Evolutionary conservation across 2,113 vertebrate genomes (phyloP), one percentile per base, ranked within the genome.

Genomic region (Stegostoma tigrinum): DNA sequence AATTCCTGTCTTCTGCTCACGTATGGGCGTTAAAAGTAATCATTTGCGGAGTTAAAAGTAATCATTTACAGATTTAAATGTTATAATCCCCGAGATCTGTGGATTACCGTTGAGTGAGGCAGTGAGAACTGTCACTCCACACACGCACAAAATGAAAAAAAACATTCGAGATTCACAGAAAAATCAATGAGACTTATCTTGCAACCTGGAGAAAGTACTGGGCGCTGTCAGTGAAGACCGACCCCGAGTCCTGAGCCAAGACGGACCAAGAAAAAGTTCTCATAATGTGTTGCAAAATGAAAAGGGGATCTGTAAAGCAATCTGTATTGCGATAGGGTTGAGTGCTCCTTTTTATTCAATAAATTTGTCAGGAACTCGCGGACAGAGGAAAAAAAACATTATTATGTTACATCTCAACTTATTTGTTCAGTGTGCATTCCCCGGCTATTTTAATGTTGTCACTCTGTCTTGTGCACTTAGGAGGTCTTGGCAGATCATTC

Each of bases 401-500:
- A 94, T 90, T 75, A 30, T 83, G 66, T 75, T 95, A 72, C 42
- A 83, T 94, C 68, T 96, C 96, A 95, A 95, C 96, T 96, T 90
- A 96, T 96, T 95, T 78, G 70, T 95, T 96, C 96, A 96, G 66
- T 52, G 87, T 75, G 87, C 45, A 89, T 70, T 93, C 90, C 48
- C n/a, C 17, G 68, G 38, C 72, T 48, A 27, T 38, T 86, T 89
- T 96, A 96, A 96, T 95, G 91, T 95, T 95, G 83, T 85, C 95
- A 90, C 95, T 96, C 80, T 95, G 86, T 93, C 85, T 95, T 96
- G 95, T 95, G 91, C 85, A 95, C 95, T 95, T 75, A 93, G 34
- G 86, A 96, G 95, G 61, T 75, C 95, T 95, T 95, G 96, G 94
- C 90, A 96, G 96, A 75, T 86, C 68, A 96, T 97, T 96, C 96